Conservation (phyloP, 2,797 vertebrate genomes). For the Nyctibius grandis region DNA sequence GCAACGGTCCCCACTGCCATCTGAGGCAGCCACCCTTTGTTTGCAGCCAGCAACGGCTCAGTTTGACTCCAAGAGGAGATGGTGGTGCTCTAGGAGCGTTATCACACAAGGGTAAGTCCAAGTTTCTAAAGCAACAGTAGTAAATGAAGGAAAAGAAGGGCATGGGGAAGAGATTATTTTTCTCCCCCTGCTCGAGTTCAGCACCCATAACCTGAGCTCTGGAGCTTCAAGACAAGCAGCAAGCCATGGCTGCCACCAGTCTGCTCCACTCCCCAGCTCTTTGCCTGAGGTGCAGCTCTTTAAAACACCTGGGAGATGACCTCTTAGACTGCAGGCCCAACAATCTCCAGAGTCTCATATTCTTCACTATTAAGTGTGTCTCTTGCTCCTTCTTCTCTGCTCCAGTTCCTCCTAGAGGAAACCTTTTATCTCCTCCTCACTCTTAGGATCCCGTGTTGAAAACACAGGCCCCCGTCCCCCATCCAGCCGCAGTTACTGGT, state of each 20-base stretch:
- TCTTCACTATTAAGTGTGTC: neutral
- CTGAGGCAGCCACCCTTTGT: neutral
- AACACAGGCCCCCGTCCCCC: neutral
- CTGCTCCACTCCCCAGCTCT: neutral
- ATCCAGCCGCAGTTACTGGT: accelerated
- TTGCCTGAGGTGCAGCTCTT: neutral
- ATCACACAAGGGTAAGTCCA: neutral
- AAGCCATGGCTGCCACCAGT: neutral
- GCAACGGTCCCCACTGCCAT: neutral
- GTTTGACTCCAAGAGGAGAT: neutral
- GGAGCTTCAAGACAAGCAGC: neutral
- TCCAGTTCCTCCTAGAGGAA: neutral
- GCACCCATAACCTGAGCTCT: neutral
- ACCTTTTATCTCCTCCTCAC: neutral
- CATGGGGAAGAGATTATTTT: neutral
- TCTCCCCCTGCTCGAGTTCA: neutral
- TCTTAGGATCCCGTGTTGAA: accelerated
- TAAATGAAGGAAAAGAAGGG: neutral
- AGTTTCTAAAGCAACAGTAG: neutral
- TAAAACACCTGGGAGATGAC: neutral
- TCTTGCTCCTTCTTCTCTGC: neutral
- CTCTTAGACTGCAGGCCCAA: neutral
- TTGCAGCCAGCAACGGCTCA: neutral
- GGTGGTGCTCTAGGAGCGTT: neutral
- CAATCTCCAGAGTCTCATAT: neutral